Base-by-base conservation (phyloP, 1,140 invertebrate species). In the Magallana angulata region DNA sequence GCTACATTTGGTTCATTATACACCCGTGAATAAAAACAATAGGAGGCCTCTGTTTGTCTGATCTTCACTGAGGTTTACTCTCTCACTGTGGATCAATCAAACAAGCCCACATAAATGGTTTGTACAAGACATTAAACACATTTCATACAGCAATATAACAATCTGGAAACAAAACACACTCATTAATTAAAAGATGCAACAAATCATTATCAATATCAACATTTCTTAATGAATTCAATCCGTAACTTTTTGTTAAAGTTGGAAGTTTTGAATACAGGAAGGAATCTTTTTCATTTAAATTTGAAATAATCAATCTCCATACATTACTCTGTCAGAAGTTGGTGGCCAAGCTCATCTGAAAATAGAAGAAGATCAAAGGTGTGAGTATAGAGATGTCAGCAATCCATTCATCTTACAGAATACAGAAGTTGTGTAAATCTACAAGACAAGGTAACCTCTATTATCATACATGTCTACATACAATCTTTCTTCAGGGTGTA, bases 301-400 rank as follows among this genome's bases (percentile, higher is more conserved):
- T 24, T 62, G 8, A 8, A 76, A 76, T 76, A 8, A 76, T 76
- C 68, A 30, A 76, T 76, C 68, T 76, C 68, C 68, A 76, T 76
- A 76, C 68, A 76, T 76, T 76, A 76, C 68, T 11, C 11, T 36
- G 24, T 76, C 68, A 76, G 18, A 11, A 12, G 24, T 30, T 30
- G 18, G 68, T 30, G 68, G 68, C 24, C 68, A 30, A 36, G 68
- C 7, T 24, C 24, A 12, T 76, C 68, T 76, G 68, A 30, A 48
- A 76, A 76, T 36, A 76, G 68, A 76, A 9, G 4, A 71, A 9
- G 36, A 76, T 30, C 24, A 76, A 36, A 11, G 12, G 11, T 30
- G 36, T 64, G 5, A 16, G 60, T n/a, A n/a, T 18, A n/a, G 16
- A 64, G 16, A 64, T 64, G 18, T 76, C 68, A 76, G 14, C 6